Evolutionary conservation across 2,113 vertebrate species (phyloP).

Genomic region (Anthoscopus minutus): DNA sequence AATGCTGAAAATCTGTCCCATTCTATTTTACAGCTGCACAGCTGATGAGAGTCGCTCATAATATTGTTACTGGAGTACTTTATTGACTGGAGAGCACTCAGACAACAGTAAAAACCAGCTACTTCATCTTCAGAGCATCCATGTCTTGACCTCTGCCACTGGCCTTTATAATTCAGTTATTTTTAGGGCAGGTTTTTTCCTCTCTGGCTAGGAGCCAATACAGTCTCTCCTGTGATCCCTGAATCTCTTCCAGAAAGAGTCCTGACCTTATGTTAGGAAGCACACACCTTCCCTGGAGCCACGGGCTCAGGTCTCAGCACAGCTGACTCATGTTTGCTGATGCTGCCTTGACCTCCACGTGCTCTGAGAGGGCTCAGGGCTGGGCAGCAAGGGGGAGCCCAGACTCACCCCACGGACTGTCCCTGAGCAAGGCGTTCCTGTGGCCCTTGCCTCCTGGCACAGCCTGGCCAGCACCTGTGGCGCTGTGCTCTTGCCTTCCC

Average conservation of each 20-base stretch:
- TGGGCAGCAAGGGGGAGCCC: neutral
- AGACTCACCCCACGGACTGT: neutral
- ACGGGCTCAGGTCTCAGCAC: neutral
- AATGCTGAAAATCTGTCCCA: neutral
- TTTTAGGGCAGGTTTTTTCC: neutral
- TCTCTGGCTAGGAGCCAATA: neutral
- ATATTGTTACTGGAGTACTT: neutral
- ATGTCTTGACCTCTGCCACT: neutral
- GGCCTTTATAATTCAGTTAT: neutral
- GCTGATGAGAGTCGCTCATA: neutral
- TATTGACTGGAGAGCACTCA: neutral
- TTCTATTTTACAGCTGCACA: neutral
- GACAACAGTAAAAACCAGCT: neutral
- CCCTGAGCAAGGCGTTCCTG: neutral
- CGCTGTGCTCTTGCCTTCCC: neutral
- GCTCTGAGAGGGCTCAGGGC: neutral
- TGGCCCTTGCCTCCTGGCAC: neutral
- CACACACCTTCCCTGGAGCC: neutral
- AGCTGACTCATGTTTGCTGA: neutral
- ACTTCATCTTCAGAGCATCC: neutral
- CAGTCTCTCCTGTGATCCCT: neutral
- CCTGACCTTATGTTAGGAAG: neutral
- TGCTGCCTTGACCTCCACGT: fast-evolving
- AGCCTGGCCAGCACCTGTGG: neutral
- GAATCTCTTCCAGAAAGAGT: neutral